phyloP scores from a whole-genome alignment of 2,113 vertebrate species.

The Leptosomus discolor region DNA sequence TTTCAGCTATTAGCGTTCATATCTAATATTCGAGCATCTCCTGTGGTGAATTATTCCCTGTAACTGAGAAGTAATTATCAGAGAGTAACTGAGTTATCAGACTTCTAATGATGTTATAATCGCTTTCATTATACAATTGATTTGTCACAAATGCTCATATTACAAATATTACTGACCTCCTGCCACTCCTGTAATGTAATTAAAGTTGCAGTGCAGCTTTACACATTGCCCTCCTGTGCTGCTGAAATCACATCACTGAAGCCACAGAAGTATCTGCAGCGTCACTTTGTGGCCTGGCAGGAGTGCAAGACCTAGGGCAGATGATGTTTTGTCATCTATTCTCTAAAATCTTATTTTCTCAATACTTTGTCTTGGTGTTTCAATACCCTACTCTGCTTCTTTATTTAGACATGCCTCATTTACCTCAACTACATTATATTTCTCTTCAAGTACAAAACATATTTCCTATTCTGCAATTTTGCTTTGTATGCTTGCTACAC shows the following conservation, averaged over 20 bases:
- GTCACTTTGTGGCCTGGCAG: neutral
- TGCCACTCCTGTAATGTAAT: neutral
- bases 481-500: neutral
- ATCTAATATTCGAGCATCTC: neutral
- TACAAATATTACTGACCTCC: conserved; percentile 19
- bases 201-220: neutral
- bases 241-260: neutral
- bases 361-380: neutral
- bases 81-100: conserved; percentile 39
- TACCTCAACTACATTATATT: neutral
- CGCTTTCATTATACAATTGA: conserved; percentile 23
- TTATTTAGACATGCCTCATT: neutral
- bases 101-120: conserved; percentile 17
- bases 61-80: conserved; percentile 27
- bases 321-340: neutral
- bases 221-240: neutral
- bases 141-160: conserved; percentile 18
- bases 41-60: neutral
- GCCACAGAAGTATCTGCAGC: neutral
- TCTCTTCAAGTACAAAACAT: neutral
- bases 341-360: neutral
- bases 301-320: neutral
- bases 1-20: neutral
- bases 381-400: neutral
- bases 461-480: neutral